These are phyloP conservation scores for Martes martes DNA, from an alignment of 2,113 vertebrate genomes.

Conservation along the genomic window DNA sequence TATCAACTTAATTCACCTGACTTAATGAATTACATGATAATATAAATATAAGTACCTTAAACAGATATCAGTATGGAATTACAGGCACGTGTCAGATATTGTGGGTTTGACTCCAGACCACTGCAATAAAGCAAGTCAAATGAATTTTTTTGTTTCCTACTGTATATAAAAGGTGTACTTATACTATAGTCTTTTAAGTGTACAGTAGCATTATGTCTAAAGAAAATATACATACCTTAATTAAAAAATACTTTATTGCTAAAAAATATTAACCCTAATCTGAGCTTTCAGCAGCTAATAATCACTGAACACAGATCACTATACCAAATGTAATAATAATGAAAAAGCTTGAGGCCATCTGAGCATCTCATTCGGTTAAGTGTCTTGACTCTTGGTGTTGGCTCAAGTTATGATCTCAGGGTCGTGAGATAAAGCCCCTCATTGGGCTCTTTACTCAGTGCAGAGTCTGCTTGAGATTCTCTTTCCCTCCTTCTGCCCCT, in stretches of 20 bases:
- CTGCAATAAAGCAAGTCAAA: background rate
- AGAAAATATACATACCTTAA: background rate
- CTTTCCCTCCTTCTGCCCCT: background rate
- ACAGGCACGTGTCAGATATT: background rate
- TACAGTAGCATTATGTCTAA: background rate
- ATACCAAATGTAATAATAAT: background rate
- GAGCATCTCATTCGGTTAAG: background rate
- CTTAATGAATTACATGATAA: background rate
- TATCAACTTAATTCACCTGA: constrained; percentile 9
- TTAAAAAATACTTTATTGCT: background rate
- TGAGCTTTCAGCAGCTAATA: background rate
- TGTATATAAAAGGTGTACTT: background rate
- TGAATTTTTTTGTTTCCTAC: background rate
- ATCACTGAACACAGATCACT: background rate
- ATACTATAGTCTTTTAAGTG: background rate
- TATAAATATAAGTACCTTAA: background rate
- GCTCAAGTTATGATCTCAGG: background rate
- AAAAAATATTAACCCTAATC: background rate
- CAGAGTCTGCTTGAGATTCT: background rate
- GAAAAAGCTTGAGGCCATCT: background rate
- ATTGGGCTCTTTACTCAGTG: background rate
- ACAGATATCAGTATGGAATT: background rate
- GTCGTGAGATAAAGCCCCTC: background rate
- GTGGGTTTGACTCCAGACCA: background rate
- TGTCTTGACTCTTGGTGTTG: background rate